Evolutionary conservation across 2,888 invertebrate genomes (phyloP).

Genomic region (Drosophila aldrichi): DNA sequence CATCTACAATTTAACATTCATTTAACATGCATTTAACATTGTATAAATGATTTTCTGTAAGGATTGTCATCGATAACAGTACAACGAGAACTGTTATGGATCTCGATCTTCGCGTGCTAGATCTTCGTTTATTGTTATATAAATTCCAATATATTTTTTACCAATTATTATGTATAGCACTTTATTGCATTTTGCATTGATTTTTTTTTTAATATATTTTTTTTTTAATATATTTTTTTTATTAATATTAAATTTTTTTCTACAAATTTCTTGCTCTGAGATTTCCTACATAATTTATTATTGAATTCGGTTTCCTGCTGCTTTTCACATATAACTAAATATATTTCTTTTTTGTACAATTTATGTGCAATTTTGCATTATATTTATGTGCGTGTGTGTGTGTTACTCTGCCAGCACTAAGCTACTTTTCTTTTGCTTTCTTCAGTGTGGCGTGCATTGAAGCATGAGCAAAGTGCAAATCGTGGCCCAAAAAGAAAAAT

Average conservation of each 20-base stretch:
- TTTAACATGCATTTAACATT: too few species aligned
- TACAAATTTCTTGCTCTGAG: not conserved
- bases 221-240: not conserved
- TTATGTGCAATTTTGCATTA: not conserved
- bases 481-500: constrained; percentile 51
- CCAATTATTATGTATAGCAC: too few species aligned
- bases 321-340: not conserved
- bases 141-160: too few species aligned
- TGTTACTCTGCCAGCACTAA: not conserved
- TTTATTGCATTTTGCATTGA: too few species aligned
- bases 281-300: not conserved
- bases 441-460: constrained; percentile 52
- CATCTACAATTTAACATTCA: too few species aligned
- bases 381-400: not conserved
- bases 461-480: constrained; percentile 60
- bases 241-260: not conserved
- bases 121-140: too few species aligned
- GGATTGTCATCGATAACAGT: too few species aligned
- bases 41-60: too few species aligned
- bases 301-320: not conserved
- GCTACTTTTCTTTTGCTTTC: constrained; percentile 20
- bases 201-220: too few species aligned
- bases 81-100: too few species aligned
- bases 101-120: too few species aligned
- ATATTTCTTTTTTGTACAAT: constrained; percentile 1